A percentile compares a stretch with the other conserved stretches of the same genome.
These are phyloP conservation scores for Drosophila aff. DNA, from an alignment of 1,140 invertebrate genomes.

Conservation along the genomic window DNA sequence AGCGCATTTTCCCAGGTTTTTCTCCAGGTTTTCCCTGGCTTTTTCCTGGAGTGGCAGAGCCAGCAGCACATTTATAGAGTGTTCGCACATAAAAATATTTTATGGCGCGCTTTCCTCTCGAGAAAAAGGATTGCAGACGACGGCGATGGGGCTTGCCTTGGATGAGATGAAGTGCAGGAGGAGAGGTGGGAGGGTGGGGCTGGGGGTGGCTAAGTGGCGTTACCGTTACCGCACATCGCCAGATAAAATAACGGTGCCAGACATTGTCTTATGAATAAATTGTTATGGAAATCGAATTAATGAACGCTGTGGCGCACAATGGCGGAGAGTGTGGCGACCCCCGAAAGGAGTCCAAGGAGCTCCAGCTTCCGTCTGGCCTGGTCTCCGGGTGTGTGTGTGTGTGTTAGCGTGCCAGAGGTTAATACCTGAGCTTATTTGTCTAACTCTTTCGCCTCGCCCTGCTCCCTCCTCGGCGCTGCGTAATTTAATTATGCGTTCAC, in stretches of 20 bases:
- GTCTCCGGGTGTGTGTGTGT: conserved; percentile 29
- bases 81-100: conserved; percentile 85
- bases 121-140: conserved; percentile 82
- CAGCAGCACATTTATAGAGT: conserved; percentile 77
- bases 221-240: conserved; percentile 84
- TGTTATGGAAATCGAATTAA: conserved; percentile 85
- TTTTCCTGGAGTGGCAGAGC: conserved; percentile 13
- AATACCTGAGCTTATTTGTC: conserved; percentile 85
- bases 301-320: conserved; percentile 83
- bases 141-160: conserved; percentile 25
- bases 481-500: conserved; percentile 85
- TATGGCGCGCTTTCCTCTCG: conserved; percentile 74
- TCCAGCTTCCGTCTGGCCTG: conserved; percentile 34
- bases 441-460: conserved; percentile 79
- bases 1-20: conserved; percentile 21
- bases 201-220: conserved; percentile 74
- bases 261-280: conserved; percentile 85
- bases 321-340: conserved; percentile 34
- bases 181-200: background rate
- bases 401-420: conserved; percentile 79
- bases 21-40: conserved; percentile 12
- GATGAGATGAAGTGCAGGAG: background rate
- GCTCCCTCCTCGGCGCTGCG: conserved; percentile 63
- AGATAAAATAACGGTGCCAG: conserved; percentile 85
- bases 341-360: conserved; percentile 18